phyloP scores from a whole-genome alignment of 2,113 vertebrate species.

The Bubo blakistoni region DNA sequence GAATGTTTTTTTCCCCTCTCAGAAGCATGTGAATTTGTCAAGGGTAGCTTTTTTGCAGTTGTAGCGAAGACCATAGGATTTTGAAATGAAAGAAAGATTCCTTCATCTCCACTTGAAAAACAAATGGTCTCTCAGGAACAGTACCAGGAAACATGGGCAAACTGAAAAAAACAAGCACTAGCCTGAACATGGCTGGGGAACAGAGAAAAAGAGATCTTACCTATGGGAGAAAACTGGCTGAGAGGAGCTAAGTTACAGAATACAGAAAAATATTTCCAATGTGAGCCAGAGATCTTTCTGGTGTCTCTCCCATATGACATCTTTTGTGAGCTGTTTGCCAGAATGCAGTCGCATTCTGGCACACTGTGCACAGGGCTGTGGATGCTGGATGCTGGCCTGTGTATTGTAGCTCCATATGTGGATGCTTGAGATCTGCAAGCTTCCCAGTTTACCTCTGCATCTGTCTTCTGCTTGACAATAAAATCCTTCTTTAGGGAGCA shows the following conservation, averaged over 20 bases:
- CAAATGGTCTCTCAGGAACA: background rate
- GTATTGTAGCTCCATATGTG: background rate
- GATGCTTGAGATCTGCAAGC: background rate
- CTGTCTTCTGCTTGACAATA: background rate
- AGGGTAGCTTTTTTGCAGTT: background rate
- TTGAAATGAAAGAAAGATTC: background rate
- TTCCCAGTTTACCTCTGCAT: background rate
- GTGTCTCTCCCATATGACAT: background rate
- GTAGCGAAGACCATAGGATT: background rate
- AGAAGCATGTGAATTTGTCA: background rate
- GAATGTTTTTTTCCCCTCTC: background rate
- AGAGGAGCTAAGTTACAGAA: background rate
- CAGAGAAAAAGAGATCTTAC: background rate
- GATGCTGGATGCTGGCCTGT: background rate
- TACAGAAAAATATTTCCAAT: background rate
- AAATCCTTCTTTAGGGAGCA: background rate
- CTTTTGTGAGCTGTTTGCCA: background rate
- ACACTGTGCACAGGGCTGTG: background rate
- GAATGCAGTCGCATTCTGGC: background rate
- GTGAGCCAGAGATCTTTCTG: background rate
- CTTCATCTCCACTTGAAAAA: conserved; percentile 6
- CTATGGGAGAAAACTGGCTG: background rate
- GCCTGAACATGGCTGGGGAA: background rate
- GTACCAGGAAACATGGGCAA: background rate
- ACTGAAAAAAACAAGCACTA: background rate